Evolutionary conservation across 2,113 vertebrate genomes (phyloP), one percentile per base, ranked within the genome.

Genomic region (Caranx ignobilis): DNA sequence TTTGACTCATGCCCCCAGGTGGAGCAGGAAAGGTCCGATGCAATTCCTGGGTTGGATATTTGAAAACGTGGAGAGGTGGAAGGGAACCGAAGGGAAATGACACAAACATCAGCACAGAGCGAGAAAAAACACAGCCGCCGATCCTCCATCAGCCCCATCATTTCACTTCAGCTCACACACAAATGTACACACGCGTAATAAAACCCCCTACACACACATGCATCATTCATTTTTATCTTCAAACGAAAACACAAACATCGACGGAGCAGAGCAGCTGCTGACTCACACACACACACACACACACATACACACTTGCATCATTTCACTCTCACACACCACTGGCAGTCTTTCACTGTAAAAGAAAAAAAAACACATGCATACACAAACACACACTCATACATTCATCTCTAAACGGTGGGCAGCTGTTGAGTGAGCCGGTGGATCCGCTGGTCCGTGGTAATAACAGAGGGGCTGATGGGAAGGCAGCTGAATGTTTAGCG

Each of bases 401-500:
- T 15, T 19, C 54, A 78, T 66, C 50, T 81, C 35, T 70, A 68
- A 39, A 77, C 76, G 16, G 52, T 62, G 75, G 59, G 82, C 82
- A 85, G 83, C 88, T 87, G 92, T 92, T 81, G 74, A 88, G 88
- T 84, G 69, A 83, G 86, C 77, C 71, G 76, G 78, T 75, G 84
- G 71, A 83, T 72, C 78, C 60, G 67, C 62, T 86, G 80, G 87
- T 88, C 89, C 50, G 21, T 84, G 87, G 86, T 93, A 92, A 93
- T 92, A 85, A 88, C 84, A 86, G 83, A 57, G 66, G 61, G 85
- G 63, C 65, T 81, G 88, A 90, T 91, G 83, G 81, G 85, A 81
- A 88, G 65, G 68, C 70, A 78, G 83, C 85, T 89, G 85, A 87
- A 90, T 87, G 87, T 80, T 87, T 81, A 82, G 84, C 3, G 50